Evolutionary conservation across 2,113 vertebrate genomes (phyloP), one percentile per base, ranked within the genome.

Genomic region (Pristiophorus japonicus): DNA sequence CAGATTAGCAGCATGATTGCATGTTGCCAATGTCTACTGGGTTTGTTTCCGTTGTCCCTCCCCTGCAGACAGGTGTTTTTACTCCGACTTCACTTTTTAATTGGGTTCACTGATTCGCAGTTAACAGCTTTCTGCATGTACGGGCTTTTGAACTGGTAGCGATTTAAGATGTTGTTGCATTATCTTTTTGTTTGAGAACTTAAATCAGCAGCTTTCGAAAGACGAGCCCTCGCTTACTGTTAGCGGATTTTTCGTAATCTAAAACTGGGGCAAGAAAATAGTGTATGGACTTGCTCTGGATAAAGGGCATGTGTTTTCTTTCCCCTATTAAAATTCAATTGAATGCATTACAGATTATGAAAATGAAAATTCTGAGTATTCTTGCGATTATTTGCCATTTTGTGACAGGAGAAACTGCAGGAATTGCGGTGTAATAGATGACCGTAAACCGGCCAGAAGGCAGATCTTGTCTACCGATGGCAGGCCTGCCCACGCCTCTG

Each of bases 131-230:
- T 42, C 18, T 94, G 92, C n/a, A 4, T n/a, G 92, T 70, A 14
- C 63, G 24, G 1, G 65, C 63, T 67, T 94, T 94, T 47, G n/a
- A 70, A 94, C 70, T 30, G 10, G 65, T 11, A 66, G 2, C 30
- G 42, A 94, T 42, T 94, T 47, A 94, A 67, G 30, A 70, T 94
- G 92, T 47, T n/a, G 59, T 90, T 38, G 90, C 14, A 92, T 38
- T 63, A 55, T n/a, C 85, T 65, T 66, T 67, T 94, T n/a, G 14
- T 67, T 67, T 67, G 93, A 67, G 12, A 67, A 94, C 18, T 94
- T 94, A 45, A 45, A 94, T 67, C 38, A 27, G 27, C 11, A 59
- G 45, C 7, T 45, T 63, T 24, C 42, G 22, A 67, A 51, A 51
- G 27, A 92, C 1, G 51, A 51, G 42, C n/a, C 42, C 12, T 45